Conservation (phyloP, 1,140 invertebrate species). For the Phocides pigmalion region DNA sequence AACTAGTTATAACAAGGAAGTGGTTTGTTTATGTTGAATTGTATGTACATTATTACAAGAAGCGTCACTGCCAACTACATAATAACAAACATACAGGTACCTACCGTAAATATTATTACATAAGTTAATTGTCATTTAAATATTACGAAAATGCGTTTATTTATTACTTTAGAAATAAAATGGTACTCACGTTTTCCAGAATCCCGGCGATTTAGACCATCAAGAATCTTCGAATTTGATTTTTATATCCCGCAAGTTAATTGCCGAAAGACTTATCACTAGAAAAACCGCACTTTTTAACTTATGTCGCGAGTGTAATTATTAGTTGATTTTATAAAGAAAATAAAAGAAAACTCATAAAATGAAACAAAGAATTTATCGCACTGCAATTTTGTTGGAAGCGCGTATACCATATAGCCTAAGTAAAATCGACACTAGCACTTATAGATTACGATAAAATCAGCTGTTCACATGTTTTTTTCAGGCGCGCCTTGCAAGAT, state of each 20-base stretch:
- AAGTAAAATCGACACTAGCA: slow-evolving; percentile 39
- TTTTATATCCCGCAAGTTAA: neutral
- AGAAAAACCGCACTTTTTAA: neutral
- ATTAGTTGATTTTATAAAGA: neutral
- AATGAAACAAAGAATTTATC: slow-evolving; percentile 50
- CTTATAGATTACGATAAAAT: slow-evolving; percentile 43
- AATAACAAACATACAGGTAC: neutral
- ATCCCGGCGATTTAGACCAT: slow-evolving; percentile 5
- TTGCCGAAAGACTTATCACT: neutral
- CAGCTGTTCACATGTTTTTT: slow-evolving; percentile 73
- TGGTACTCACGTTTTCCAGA: slow-evolving; percentile 12
- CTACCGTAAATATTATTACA: neutral
- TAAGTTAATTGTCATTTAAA: too few relatives aligned
- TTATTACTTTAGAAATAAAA: neutral
- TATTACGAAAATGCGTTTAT: neutral
- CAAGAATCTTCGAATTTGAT: neutral
- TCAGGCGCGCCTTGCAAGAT: slow-evolving; percentile 55
- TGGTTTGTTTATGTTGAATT: slow-evolving; percentile 28
- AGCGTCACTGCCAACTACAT: slow-evolving; percentile 1
- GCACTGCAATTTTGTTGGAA: slow-evolving; percentile 44
- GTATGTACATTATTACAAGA: slow-evolving; percentile 2
- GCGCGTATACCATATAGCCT: slow-evolving; percentile 21
- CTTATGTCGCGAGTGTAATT: neutral
- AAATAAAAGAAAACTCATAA: slow-evolving; percentile 6
- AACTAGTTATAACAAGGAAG: slow-evolving; percentile 10